Evolutionary conservation across 2,888 invertebrate species (phyloP).

Genomic region (Cheilosia vernalis): DNA sequence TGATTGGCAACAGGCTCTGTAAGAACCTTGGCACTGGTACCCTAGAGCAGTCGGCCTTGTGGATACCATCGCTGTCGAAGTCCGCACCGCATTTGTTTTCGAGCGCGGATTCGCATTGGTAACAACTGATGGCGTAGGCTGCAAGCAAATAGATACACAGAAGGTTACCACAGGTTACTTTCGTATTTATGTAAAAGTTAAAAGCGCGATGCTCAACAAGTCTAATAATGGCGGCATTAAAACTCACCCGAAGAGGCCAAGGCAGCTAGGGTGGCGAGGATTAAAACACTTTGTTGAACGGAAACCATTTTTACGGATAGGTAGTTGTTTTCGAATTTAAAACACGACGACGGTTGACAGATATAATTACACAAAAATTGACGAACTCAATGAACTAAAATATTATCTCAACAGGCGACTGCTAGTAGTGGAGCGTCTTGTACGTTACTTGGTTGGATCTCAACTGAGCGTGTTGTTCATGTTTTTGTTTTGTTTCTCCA

Average conservation of each 20-base stretch:
- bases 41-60: constrained; percentile 79
- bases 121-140: constrained; percentile 82
- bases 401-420: constrained; percentile 21
- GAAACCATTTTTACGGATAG: constrained; percentile 78
- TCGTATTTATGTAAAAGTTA: no score
- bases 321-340: constrained; percentile 6
- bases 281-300: constrained; percentile 78
- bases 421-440: constrained; percentile 46
- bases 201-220: not conserved
- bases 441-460: constrained; percentile 68
- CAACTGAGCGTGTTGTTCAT: constrained; percentile 61
- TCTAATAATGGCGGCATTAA: not conserved
- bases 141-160: constrained; percentile 54
- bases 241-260: constrained; percentile 79
- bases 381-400: constrained; percentile 25
- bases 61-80: constrained; percentile 78
- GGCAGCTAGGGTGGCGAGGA: constrained; percentile 78
- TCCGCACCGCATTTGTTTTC: constrained; percentile 80
- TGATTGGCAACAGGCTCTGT: constrained; percentile 76
- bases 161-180: not conserved
- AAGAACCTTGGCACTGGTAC: constrained; percentile 79
- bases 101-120: constrained; percentile 80
- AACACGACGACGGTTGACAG: constrained; percentile 2
- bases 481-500: constrained; percentile 71
- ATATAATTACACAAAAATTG: constrained; percentile 20